These are phyloP conservation scores for Microcebus jonahi DNA, from an alignment of 2,113 vertebrate genomes.

Conservation along the genomic window DNA sequence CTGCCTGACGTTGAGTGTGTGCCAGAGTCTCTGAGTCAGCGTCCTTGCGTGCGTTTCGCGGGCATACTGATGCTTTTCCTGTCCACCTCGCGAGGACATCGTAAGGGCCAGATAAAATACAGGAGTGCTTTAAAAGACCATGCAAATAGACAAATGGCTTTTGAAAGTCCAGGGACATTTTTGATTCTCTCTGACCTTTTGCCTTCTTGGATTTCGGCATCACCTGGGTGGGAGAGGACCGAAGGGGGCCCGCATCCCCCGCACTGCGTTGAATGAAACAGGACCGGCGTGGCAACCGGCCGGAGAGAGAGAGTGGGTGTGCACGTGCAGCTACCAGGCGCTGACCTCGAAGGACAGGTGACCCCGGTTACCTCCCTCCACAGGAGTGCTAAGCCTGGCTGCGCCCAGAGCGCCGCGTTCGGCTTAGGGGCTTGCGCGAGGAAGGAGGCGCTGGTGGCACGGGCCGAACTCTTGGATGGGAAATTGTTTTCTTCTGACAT, in stretches of 20 bases:
- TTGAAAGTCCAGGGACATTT: background rate
- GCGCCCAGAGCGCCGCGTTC: rapidly evolving
- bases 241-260: rapidly evolving
- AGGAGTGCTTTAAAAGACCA: background rate
- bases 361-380: rapidly evolving
- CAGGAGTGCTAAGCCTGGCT: rapidly evolving
- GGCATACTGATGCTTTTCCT: background rate
- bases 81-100: background rate
- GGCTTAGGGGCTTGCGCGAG: rapidly evolving
- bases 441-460: rapidly evolving
- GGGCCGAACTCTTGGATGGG: background rate
- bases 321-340: rapidly evolving
- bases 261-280: too few species aligned
- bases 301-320: rapidly evolving
- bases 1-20: background rate
- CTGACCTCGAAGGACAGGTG: background rate
- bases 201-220: background rate
- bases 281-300: rapidly evolving
- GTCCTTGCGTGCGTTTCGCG: background rate
- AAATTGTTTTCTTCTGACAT: background rate
- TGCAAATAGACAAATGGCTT: background rate
- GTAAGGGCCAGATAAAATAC: background rate
- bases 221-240: rapidly evolving
- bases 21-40: background rate
- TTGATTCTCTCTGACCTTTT: background rate